Evolutionary conservation across 2,797 vertebrate genomes (phyloP), one percentile per base, ranked within the genome.

Genomic region (Cyprinella venusta): DNA sequence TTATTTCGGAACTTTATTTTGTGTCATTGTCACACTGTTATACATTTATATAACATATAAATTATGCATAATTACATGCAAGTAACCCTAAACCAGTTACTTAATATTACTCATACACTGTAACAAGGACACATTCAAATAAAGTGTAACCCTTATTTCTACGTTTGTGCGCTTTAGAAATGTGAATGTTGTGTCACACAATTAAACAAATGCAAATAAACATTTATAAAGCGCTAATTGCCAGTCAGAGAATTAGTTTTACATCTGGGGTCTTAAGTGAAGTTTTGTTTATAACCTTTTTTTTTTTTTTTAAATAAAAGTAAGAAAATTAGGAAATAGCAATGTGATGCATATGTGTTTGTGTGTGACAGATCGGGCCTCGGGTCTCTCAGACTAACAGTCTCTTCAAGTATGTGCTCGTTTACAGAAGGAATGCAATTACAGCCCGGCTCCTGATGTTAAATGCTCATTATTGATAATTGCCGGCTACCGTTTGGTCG

Each of bases 391-490:
- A 36, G 70, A 54, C 18, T 6, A 52, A 33, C 9, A 24, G 48
- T 2, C 36, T 12, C 70, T 21, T 36, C 8, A 72, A 74, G 36
- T 54, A 54, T 74, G 71, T 15, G 10, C 71, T 74, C 30, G 10
- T 74, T 72, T 36, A 54, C 21, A 56, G 71, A 16, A 56, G 24
- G 33, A 56, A 38, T 38, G 71, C 50, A 74, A 56, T 75, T 56
- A 75, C 71, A 75, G 50, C 21, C 50, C n/a, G 56, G 71, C 33
- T 56, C 50, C 12, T 56, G 71, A 56, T 74, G 16, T 75, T 9
- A 75, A 75, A 75, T 75, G 33, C 6, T 75, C 52, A 75, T 75
- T 75, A 75, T 56, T 75, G 30, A 75, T 75, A 75, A 75, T 75
- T 56, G 50, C 59, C 26, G 65, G 70, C 70, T 75, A 40, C 36